Percentiles rank a stretch among this genome's conserved stretches.
Conservation (phyloP, 1,140 invertebrate genomes). For the Philaenus spumarius region DNA sequence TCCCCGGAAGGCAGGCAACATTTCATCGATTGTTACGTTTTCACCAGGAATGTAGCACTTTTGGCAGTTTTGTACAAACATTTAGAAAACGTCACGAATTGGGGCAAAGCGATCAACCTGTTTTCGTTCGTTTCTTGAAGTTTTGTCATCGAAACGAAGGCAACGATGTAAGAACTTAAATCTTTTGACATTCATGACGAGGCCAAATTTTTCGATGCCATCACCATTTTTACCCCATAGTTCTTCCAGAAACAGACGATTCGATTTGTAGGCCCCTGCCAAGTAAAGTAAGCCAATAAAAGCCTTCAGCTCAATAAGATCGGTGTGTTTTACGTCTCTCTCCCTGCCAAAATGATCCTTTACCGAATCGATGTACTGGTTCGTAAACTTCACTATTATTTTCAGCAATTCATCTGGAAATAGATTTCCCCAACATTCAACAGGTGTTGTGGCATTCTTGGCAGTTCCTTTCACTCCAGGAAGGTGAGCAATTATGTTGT, state of each 20-base stretch:
- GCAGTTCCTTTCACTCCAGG: no score
- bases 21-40: no score
- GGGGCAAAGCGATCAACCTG: no score
- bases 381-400: no score
- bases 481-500: no score
- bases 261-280: no score
- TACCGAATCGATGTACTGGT: slow-evolving; percentile 17
- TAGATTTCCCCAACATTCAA: slow-evolving; percentile 17
- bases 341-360: slow-evolving; percentile 8
- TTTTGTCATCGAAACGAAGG: slow-evolving; percentile 34
- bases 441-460: no score
- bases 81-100: slow-evolving; percentile 34
- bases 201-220: no score
- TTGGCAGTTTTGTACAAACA: no score
- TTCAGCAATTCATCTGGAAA: slow-evolving; percentile 6
- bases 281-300: slow-evolving; percentile 24
- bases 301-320: slow-evolving; percentile 23
- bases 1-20: slow-evolving; percentile 36
- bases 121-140: no score
- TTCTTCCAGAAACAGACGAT: slow-evolving; percentile 28
- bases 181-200: slow-evolving; percentile 32
- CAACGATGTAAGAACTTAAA: slow-evolving; percentile 34
- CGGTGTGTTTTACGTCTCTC: slow-evolving; percentile 21
- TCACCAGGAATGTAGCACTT: no score
- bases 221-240: slow-evolving; percentile 32